phyloP scores from a whole-genome alignment of 1,140 invertebrate species.

The Papilio helenus region DNA sequence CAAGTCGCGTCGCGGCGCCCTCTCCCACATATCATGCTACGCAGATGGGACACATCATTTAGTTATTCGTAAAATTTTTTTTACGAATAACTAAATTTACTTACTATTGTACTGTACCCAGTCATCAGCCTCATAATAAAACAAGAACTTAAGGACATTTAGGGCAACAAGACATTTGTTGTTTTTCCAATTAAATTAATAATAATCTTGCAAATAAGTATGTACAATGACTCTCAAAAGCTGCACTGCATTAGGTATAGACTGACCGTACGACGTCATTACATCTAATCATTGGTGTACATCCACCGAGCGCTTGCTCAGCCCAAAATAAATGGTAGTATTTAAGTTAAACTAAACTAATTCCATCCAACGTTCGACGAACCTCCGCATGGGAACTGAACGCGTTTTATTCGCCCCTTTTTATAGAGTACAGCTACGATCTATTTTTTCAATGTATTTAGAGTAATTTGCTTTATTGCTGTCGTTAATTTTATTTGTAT shows the following conservation, averaged over 20 bases:
- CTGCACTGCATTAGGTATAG: neutral
- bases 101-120: neutral
- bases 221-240: neutral
- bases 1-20: constrained; percentile 40
- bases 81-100: neutral
- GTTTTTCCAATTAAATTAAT: neutral
- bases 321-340: constrained; percentile 59
- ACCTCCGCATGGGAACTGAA: constrained; percentile 36
- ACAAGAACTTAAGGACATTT: neutral
- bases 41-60: neutral
- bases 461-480: constrained; percentile 32
- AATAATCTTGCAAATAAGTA: neutral
- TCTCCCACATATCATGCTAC: constrained; percentile 23
- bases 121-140: neutral
- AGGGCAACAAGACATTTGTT: neutral
- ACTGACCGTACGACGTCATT: neutral
- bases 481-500: constrained; percentile 10
- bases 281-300: constrained; percentile 21
- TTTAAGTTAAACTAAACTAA: constrained; percentile 55
- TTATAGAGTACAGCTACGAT: neutral
- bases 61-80: neutral
- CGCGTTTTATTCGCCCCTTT: constrained; percentile 34
- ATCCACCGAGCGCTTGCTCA: constrained; percentile 52
- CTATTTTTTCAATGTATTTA: constrained; percentile 17
- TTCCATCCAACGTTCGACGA: constrained; percentile 47